Evolutionary conservation across 2,797 vertebrate species (phyloP).

Genomic region (Siniperca obscura): DNA sequence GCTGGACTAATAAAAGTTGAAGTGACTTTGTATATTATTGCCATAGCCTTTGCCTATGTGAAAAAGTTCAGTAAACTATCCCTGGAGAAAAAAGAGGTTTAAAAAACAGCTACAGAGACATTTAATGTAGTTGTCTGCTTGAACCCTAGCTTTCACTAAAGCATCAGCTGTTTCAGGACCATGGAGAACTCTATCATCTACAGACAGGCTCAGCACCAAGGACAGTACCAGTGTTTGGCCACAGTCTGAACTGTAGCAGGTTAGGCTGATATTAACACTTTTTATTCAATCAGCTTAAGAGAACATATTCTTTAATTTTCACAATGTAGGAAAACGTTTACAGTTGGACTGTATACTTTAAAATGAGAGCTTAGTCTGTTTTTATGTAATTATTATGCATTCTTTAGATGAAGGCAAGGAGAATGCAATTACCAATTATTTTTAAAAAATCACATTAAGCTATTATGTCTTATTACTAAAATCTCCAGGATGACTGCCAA

Average conservation of each 20-base stretch:
- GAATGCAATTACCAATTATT: not conserved
- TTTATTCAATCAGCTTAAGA: not conserved
- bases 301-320: not conserved
- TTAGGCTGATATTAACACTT: not conserved
- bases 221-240: conserved; percentile 44
- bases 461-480: not conserved
- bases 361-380: not conserved
- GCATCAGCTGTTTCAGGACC: conserved; percentile 57
- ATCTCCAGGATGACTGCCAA: not conserved
- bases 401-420: not conserved
- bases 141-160: not conserved
- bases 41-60: not conserved
- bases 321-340: too few species aligned
- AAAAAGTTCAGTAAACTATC: conserved; percentile 14
- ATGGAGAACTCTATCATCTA: conserved; percentile 38
- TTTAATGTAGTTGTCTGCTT: not conserved
- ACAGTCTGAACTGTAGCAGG: not conserved
- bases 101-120: not conserved
- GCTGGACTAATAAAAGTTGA: conserved; percentile 31
- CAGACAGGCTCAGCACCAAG: conserved; percentile 56
- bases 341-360: not conserved
- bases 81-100: not conserved
- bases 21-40: conserved; percentile 14
- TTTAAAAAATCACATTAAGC: too few species aligned
- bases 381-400: not conserved